Conservation (phyloP, 2,888 invertebrate species). For the Zygogramma bicolorata region DNA sequence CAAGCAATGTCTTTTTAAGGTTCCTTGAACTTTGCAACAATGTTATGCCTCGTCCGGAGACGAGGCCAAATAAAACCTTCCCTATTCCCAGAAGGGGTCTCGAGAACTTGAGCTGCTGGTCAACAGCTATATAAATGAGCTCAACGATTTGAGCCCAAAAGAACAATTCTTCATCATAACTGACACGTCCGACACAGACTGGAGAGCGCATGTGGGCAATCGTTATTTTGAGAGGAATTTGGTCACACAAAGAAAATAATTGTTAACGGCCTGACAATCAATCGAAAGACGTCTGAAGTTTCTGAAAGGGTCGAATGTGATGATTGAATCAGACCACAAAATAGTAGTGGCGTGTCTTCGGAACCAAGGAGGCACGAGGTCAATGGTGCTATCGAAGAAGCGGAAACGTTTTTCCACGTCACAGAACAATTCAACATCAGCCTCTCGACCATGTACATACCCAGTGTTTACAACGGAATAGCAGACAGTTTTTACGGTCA, state of each 20-base stretch:
- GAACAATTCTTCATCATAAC: slow-evolving; percentile 37
- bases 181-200: slow-evolving; percentile 39
- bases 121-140: slow-evolving; percentile 10
- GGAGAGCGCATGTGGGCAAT: slow-evolving; percentile 34
- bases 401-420: too few relatives aligned
- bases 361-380: too few relatives aligned
- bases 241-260: slow-evolving; percentile 36
- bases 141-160: slow-evolving; percentile 27
- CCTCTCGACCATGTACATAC: too few relatives aligned
- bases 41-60: background rate
- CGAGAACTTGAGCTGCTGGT: slow-evolving; percentile 33
- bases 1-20: background rate
- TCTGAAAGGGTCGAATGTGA: slow-evolving; percentile 14
- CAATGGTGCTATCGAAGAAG: too few relatives aligned
- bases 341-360: too few relatives aligned
- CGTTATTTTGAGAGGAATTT: slow-evolving; percentile 10
- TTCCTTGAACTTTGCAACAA: background rate
- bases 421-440: too few relatives aligned
- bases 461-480: too few relatives aligned
- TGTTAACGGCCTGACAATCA: slow-evolving; percentile 32
- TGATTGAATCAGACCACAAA: slow-evolving; percentile 45
- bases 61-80: background rate
- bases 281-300: slow-evolving; percentile 5
- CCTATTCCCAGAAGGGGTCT: background rate
- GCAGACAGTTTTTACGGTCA: too few relatives aligned